Evolutionary conservation across 2,113 vertebrate genomes (phyloP).

Genomic region (Oreochromis niloticus): DNA sequence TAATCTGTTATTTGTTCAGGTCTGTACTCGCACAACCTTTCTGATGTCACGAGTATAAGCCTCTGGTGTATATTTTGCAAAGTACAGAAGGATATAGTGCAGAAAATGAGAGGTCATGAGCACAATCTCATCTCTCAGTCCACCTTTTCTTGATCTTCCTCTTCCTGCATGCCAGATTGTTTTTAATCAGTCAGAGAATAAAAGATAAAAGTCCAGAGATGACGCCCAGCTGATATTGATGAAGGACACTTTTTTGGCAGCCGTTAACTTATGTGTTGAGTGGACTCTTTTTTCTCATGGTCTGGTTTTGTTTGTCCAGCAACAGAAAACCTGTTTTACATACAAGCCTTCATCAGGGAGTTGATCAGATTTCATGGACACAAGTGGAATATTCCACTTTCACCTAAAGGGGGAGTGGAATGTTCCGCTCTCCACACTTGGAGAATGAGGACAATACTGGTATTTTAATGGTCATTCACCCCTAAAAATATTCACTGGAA

Average conservation of each 20-base stretch:
- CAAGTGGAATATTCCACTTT: neutral
- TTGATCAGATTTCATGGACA: neutral
- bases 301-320: neutral
- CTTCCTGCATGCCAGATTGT: neutral
- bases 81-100: neutral
- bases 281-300: neutral
- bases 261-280: neutral
- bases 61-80: neutral
- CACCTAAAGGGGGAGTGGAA: neutral
- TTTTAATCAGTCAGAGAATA: neutral
- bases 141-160: no score
- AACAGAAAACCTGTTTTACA: neutral
- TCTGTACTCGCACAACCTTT: neutral
- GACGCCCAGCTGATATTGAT: neutral
- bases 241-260: neutral
- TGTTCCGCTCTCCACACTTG: rapidly evolving
- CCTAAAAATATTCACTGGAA: neutral
- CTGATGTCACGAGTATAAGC: neutral
- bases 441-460: neutral
- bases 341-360: neutral
- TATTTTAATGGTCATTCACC: neutral
- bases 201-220: neutral
- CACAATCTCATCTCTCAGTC: neutral
- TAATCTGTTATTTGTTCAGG: neutral
- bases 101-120: neutral